Evolutionary conservation across 2,797 vertebrate genomes (phyloP), one percentile per base, ranked within the genome.

Genomic region (Xyrichtys novacula): DNA sequence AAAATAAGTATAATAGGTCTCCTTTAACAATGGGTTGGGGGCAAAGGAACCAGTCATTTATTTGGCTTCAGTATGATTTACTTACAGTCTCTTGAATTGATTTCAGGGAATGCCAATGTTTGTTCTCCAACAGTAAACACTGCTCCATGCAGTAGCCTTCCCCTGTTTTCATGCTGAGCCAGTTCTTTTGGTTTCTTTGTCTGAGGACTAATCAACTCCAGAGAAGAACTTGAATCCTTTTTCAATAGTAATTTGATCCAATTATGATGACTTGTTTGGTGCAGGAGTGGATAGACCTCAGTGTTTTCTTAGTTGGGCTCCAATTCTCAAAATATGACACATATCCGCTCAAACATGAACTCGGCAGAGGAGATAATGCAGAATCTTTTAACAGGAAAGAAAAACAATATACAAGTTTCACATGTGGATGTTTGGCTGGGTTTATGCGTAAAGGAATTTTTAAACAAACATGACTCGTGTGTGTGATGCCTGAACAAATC

Each of bases 261-360:
- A 62, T 88, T 71, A 66, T 42, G n/a, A 70, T 47, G 59, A 65
- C 60, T 61, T 82, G 54, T 63, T 69, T 68, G 72, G 19, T 57
- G 57, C 25, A 20, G 28, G 34, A 65, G 59, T 61, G 46, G 28
- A 70, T 66, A 53, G 69, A 48, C n/a, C 55, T 68, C 57, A 19
- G 11, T 19, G 40, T 50, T 66, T 69, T 34, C 57, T 66, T 42
- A 78, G 49, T 44, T 12, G 15, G 48, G 15, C 22, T 71, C 44
- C 57, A 1, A 54, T 36, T 49, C 73, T 56, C 26, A 29, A 44
- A 70, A 52, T 23, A 40, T 34, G 2, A 32, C 38, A 32, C 38
- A 46, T 54, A 77, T 72, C 31, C 46, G 39, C 49, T 56, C 32
- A 6, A 34, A 12, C 52, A 58, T 32, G 16, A 29, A 68, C 61